Evolutionary conservation across 2,888 invertebrate species (phyloP).

Genomic region (Endotricha flammealis): DNA sequence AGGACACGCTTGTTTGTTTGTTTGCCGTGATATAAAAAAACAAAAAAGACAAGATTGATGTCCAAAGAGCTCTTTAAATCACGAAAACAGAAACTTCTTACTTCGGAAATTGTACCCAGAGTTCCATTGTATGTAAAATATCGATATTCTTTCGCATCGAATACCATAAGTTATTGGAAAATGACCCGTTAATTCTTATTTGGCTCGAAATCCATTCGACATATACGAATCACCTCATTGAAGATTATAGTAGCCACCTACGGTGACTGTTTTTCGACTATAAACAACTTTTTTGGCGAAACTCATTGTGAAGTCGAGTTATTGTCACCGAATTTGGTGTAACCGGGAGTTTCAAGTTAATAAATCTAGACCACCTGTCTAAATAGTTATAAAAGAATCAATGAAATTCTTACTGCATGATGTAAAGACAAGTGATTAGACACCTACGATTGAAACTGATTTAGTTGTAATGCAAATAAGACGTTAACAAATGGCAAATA

Average conservation of each 20-base stretch:
- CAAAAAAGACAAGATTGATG: no score
- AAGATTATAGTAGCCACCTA: slow-evolving; percentile 33
- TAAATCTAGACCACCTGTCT: slow-evolving; percentile 26
- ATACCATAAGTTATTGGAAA: slow-evolving; percentile 22
- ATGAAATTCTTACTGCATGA: slow-evolving; percentile 9
- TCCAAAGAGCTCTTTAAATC: neutral
- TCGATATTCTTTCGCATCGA: slow-evolving; percentile 19
- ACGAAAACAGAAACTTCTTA: neutral
- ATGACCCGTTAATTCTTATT: slow-evolving; percentile 25
- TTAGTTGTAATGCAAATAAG: slow-evolving; percentile 18
- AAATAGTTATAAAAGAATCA: slow-evolving; percentile 10
- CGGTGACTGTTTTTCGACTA: slow-evolving; percentile 32
- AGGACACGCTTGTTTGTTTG: no score
- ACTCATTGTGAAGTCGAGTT: slow-evolving; percentile 34
- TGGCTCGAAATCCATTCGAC: slow-evolving; percentile 18
- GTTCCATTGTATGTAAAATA: slow-evolving; percentile 27
- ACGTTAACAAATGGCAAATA: slow-evolving; percentile 22
- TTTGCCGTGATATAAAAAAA: no score
- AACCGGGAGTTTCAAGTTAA: slow-evolving; percentile 27
- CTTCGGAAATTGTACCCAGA: slow-evolving; percentile 6
- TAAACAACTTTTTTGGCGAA: slow-evolving; percentile 38
- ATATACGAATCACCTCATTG: slow-evolving; percentile 24
- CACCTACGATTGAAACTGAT: slow-evolving; percentile 20
- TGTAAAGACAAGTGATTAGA: slow-evolving; percentile 15
- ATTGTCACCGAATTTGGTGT: slow-evolving; percentile 29